Base-by-base conservation (phyloP, 2,113 vertebrate species). In the Lepidothrix coronata region DNA sequence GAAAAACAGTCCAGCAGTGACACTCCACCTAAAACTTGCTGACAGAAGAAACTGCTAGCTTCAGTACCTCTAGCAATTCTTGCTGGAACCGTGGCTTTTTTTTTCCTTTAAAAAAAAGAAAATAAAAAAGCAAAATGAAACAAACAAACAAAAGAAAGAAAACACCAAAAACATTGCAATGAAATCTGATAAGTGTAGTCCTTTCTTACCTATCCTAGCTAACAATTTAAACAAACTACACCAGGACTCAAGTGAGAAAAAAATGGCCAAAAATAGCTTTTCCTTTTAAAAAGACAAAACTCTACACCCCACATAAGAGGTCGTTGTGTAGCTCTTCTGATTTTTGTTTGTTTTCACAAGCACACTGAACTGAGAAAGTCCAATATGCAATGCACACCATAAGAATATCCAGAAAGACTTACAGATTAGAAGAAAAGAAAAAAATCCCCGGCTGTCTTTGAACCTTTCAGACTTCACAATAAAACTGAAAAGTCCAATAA, bases 211-310 rank as follows among this genome's bases (percentile, higher is more conserved):
- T 46, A 70, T 9, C 33, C 77, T 35, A 78, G 16, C 23, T 46
- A 77, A 28, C 3, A 80, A 59, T 28, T 46, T 39, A 43, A 85
- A 82, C 31, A 88, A 87, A 65, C 4, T 22, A 61, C 28, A 66
- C 5, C 13, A 68, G 28, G 49, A 57, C 5, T 37, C 30, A 55
- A 80, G 12, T 25, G 9, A 8, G 1, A 20, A 73, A 88, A 85
- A 52, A 4, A 4, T 44, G 7, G 51, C 3, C 1, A 58, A 44
- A 41, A 20, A 19, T 0, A 0, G 0, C 2, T 41, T 91, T 80
- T 20, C 15, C 3, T 46, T 89, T 93, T 57, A 2, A 19, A 75
- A 90, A 67, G 33, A 5, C n/a, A 75, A 46, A n/a, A 4, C 13
- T 8, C 43, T 48, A 37, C 5, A 54, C 1, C 2, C 15, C 6